Evolutionary conservation across 2,888 invertebrate genomes (phyloP).

Genomic region (Priapulus caudatus): DNA sequence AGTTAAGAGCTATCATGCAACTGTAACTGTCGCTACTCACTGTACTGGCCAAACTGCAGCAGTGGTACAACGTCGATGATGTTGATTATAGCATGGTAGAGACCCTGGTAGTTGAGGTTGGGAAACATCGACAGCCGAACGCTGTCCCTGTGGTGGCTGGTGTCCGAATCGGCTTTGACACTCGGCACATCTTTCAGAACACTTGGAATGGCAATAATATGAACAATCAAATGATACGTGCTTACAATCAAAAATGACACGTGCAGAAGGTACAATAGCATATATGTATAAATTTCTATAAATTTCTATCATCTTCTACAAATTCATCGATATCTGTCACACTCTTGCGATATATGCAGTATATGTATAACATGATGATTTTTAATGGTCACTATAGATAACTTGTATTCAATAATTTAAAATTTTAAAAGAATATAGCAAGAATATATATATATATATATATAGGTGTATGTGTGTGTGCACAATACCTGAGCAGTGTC

Average conservation of each 20-base stretch:
- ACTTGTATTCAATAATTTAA: not conserved
- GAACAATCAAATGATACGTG: not conserved
- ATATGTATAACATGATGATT: no score
- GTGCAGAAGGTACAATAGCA: not conserved
- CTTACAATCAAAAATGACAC: conserved; percentile 6
- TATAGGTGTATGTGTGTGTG: conserved; percentile 7
- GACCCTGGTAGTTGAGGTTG: conserved; percentile 87
- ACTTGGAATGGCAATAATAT: conserved; percentile 48
- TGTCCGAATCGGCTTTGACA: conserved; percentile 79
- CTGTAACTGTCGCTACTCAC: no score
- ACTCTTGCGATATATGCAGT: no score
- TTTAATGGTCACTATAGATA: no score
- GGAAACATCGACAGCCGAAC: conserved; percentile 83
- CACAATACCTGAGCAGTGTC: conserved; percentile 70
- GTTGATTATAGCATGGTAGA: conserved; percentile 78
- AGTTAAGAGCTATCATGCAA: no score
- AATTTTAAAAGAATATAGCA: conserved; percentile 10
- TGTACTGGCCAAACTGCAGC: conserved; percentile 60
- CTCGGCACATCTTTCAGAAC: conserved; percentile 91
- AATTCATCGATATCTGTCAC: no score
- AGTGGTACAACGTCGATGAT: conserved; percentile 85
- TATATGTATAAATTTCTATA: no score
- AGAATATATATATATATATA: conserved; percentile 1
- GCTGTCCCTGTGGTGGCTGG: conserved; percentile 69
- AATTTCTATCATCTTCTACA: no score